Base-by-base conservation (phyloP, 2,113 vertebrate species). In the Ariopsis seemanni region DNA sequence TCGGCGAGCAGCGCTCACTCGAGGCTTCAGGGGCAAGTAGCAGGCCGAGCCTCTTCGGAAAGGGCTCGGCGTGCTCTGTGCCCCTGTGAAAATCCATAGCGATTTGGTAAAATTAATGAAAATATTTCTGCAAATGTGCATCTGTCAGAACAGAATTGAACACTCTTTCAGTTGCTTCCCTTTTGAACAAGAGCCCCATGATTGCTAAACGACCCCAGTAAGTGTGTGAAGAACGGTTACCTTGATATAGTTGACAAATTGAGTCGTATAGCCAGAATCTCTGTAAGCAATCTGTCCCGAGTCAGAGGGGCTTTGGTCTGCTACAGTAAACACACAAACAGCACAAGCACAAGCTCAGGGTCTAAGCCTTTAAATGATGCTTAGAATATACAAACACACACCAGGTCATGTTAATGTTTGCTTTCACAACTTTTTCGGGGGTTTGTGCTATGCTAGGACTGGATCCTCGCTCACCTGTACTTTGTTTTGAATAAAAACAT, bases 181-280 rank as follows among this genome's bases (percentile, higher is more conserved):
- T 65, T 65, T 65, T 42, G 42, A 42, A 42, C 4, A 42, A 42
- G 42, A 42, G 42, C 27, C 30, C 17, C 30, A 17, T 22, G 7
- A 5, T 6, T 72, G 69, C 7, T 17, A 72, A 42, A 42, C 7
- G 27, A 69, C 11, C 22, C 2, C 63, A 67, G 65, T 27, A 30
- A 20, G 2, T 17, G 10, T 52, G 25, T 5, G 20, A 57, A 30
- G 30, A 42, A 42, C 2, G 12, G n/a, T 95, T 96, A 92, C 97
- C 97, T 97, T 96, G 88, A 96, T 95, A 91, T 96, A 98, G 93
- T 91, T 96, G 91, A 97, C 90, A 84, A 97, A 97, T 87, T 95
- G 94, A 0, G 94, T 84, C 90, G 92, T 96, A 65, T 97, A 95
- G 50, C 91, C 83, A 50, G 96, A 93, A 1, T 94, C 90, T 88